phyloP scores from a whole-genome alignment of 2,888 invertebrate genomes.

The Andrena haemorrhoa region DNA sequence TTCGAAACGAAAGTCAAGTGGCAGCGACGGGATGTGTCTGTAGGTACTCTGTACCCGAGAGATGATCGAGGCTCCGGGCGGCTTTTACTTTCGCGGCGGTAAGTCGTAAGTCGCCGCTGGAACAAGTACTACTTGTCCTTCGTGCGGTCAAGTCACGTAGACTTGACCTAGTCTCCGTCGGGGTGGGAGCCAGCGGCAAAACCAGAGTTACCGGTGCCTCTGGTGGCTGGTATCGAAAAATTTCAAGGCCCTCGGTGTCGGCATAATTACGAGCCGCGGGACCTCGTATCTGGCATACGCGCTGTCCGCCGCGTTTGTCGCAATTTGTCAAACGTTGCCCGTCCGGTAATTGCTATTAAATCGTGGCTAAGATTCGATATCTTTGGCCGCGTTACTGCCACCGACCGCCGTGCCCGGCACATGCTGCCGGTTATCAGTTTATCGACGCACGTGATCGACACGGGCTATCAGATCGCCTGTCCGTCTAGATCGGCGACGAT shows the following conservation, averaged over 20 bases:
- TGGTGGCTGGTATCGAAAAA: conserved; percentile 68
- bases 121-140: conserved; percentile 73
- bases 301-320: conserved; percentile 72
- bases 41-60: conserved; percentile 1
- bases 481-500: conserved; percentile 61
- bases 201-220: conserved; percentile 73
- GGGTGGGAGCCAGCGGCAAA: conserved; percentile 55
- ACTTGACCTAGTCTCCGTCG: conserved; percentile 72
- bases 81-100: conserved; percentile 65
- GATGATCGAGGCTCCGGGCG: conserved; percentile 56
- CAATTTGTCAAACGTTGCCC: conserved; percentile 76
- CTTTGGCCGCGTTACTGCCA: conserved; percentile 63
- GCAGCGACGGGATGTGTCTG: conserved; percentile 13
- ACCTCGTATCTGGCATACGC: conserved; percentile 32
- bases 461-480: conserved; percentile 61
- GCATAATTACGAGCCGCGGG: conserved; percentile 63
- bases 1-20: not conserved
- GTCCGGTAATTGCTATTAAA: conserved; percentile 81
- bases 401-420: conserved; percentile 31
- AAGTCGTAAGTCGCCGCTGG: conserved; percentile 62
- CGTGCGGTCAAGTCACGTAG: conserved; percentile 74
- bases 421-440: conserved; percentile 65
- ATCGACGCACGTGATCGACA: conserved; percentile 61
- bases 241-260: conserved; percentile 57
- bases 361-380: conserved; percentile 77